A percentile compares a stretch with the other conserved stretches of the same genome.
Conservation (phyloP, 2,113 vertebrate species). For the Excalfactoria chinensis region DNA sequence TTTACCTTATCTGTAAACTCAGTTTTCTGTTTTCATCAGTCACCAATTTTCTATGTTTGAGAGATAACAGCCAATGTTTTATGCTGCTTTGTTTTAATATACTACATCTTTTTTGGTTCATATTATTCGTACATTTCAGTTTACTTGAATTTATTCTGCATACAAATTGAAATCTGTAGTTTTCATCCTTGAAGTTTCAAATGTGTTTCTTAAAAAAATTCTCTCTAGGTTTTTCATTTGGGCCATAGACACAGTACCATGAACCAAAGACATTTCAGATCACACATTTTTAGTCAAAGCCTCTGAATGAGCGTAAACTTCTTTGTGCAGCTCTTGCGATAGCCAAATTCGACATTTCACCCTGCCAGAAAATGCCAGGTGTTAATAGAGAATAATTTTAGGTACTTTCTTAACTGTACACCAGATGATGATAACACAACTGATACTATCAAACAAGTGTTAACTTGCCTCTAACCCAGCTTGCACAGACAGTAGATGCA, state of each 20-base stretch:
- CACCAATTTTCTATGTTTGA: not conserved
- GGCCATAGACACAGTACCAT: not conserved
- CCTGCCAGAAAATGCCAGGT: slow-evolving; percentile 47
- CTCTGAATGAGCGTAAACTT: not conserved
- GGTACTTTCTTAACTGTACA: slow-evolving; percentile 32
- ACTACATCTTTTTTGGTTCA: not conserved
- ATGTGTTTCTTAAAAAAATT: not conserved
- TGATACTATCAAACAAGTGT: slow-evolving; percentile 35
- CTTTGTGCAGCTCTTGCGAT: not conserved
- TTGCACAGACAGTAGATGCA: not conserved
- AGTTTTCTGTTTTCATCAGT: slow-evolving; percentile 33
- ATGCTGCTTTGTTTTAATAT: not conserved
- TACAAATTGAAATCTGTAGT: not conserved
- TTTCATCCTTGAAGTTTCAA: not conserved
- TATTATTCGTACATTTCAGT: slow-evolving; percentile 2
- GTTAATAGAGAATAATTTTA: slow-evolving; percentile 25
- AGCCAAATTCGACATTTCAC: slow-evolving; percentile 8
- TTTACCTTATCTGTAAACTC: slow-evolving; percentile 46
- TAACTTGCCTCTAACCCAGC: not conserved
- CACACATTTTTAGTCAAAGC: not conserved
- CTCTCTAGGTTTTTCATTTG: not conserved
- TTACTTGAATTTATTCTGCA: not conserved
- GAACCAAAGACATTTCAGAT: not conserved
- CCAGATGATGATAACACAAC: slow-evolving; percentile 30
- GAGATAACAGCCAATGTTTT: not conserved